Percentiles rank a stretch among this genome's conserved stretches.
Evolutionary conservation across 2,113 vertebrate species (phyloP).

Genomic region (Pelobates fuscus): DNA sequence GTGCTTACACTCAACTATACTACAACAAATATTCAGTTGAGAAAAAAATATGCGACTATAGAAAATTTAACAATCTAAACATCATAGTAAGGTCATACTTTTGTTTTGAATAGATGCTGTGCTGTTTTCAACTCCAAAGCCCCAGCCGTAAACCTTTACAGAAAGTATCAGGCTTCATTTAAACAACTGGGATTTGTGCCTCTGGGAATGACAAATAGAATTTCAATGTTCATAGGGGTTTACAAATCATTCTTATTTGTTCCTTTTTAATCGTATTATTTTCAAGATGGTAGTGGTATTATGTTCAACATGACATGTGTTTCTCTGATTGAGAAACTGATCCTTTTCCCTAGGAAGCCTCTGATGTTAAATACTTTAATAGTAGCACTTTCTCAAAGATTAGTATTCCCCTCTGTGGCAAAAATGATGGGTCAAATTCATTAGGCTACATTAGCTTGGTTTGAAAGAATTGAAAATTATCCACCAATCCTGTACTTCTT

Average conservation of each 20-base stretch:
- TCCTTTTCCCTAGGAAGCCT: slow-evolving; percentile 48
- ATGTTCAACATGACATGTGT: slow-evolving; percentile 49
- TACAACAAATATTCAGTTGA: too few relatives aligned
- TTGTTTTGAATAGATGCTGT: neutral
- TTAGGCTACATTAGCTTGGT: neutral
- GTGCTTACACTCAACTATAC: too few relatives aligned
- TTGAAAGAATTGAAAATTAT: neutral
- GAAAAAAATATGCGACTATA: too few relatives aligned
- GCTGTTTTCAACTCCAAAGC: neutral
- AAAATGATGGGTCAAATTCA: slow-evolving; percentile 1
- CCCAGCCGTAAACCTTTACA: slow-evolving; percentile 45
- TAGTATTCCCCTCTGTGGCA: slow-evolving; percentile 3
- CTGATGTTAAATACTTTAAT: slow-evolving; percentile 17
- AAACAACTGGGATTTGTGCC: slow-evolving; percentile 37
- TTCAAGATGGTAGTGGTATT: slow-evolving; percentile 57
- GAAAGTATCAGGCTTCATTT: slow-evolving; percentile 58
- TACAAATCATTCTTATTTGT: slow-evolving; percentile 60
- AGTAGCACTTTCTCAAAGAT: slow-evolving; percentile 21
- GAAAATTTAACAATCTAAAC: neutral
- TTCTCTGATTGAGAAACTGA: slow-evolving; percentile 48
- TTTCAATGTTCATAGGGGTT: slow-evolving; percentile 60
- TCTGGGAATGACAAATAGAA: slow-evolving; percentile 59
- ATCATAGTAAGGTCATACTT: too few relatives aligned
- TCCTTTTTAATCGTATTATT: slow-evolving; percentile 57
- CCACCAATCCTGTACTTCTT: neutral